Conservation (phyloP, 2,888 invertebrate species). For the Cerastoderma edule region DNA sequence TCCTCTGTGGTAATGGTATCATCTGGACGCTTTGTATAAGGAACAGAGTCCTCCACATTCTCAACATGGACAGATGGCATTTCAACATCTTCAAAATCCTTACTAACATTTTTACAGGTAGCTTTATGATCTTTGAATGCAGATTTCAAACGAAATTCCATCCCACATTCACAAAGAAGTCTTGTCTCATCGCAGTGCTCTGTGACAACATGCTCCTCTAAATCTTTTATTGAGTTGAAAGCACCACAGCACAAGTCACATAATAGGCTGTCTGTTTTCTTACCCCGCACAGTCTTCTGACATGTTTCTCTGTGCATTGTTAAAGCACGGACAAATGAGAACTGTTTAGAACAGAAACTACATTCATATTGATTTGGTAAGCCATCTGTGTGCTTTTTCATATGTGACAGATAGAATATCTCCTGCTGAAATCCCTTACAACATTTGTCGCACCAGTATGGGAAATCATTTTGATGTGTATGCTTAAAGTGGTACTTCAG, state of each 20-base stretch:
- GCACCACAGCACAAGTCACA: slow-evolving; percentile 48
- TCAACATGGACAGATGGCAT: background rate
- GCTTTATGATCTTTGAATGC: slow-evolving; percentile 43
- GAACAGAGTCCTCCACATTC: background rate
- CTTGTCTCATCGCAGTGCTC: slow-evolving; percentile 48
- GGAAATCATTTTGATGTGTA: slow-evolving; percentile 45
- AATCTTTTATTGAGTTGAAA: slow-evolving; percentile 32
- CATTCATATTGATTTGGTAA: slow-evolving; percentile 37
- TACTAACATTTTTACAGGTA: slow-evolving; percentile 20
- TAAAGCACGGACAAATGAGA: slow-evolving; percentile 42
- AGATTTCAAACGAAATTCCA: slow-evolving; percentile 48
- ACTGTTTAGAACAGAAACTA: slow-evolving; percentile 48
- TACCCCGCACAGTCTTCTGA: slow-evolving; percentile 2
- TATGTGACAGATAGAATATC: slow-evolving; percentile 45
- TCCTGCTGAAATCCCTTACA: slow-evolving; percentile 55
- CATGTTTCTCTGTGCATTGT: slow-evolving; percentile 51
- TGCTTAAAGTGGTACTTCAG: slow-evolving; percentile 53
- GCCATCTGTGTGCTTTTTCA: slow-evolving; percentile 48
- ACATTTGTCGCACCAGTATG: slow-evolving; percentile 53
- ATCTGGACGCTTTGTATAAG: background rate
- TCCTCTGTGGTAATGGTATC: slow-evolving; percentile 29
- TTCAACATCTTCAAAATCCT: background rate
- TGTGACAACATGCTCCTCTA: slow-evolving; percentile 40
- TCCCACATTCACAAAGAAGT: slow-evolving; percentile 49
- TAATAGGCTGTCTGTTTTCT: slow-evolving; percentile 19